Evolutionary conservation across 2,888 invertebrate genomes (phyloP).

Genomic region (Rhagophthalmus giganteus): DNA sequence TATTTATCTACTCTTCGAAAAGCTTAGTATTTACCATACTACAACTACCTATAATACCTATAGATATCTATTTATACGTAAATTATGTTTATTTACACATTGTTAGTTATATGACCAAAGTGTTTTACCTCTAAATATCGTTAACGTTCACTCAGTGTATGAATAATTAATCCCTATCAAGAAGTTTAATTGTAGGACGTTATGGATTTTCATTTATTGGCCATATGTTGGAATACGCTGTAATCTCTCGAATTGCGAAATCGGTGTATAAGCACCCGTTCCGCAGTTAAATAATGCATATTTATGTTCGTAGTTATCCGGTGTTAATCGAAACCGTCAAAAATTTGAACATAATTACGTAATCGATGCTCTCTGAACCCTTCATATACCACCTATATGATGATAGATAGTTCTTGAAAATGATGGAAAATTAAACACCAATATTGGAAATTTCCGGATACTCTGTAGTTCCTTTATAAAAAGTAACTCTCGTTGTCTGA

Average conservation of each 20-base stretch:
- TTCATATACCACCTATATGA: slow-evolving; percentile 4
- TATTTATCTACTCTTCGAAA: too few species aligned
- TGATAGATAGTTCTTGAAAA: slow-evolving; percentile 19
- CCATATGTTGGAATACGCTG: slow-evolving; percentile 1
- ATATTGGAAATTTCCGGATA: slow-evolving; percentile 10
- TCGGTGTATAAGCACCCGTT: slow-evolving; percentile 18
- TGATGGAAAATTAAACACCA: slow-evolving; percentile 18
- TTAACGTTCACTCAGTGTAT: too few species aligned
- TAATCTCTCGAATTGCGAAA: slow-evolving; percentile 11
- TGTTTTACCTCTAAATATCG: too few species aligned
- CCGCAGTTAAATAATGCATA: slow-evolving; percentile 18
- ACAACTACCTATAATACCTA: too few species aligned
- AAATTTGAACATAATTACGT: slow-evolving; percentile 13
- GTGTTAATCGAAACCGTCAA: slow-evolving; percentile 17
- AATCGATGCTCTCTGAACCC: slow-evolving; percentile 9
- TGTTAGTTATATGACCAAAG: too few species aligned
- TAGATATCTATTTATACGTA: too few species aligned
- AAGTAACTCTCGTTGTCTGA: slow-evolving; percentile 16
- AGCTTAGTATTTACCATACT: too few species aligned
- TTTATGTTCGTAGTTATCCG: slow-evolving; percentile 11
- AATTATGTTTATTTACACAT: too few species aligned
- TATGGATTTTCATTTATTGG: slow-evolving; percentile 15
- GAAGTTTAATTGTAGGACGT: slow-evolving; percentile 16
- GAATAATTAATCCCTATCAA: slow-evolving; percentile 19
- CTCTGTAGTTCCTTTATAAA: not conserved